These are phyloP conservation scores for Clostera curtula DNA, from an alignment of 2,888 invertebrate species.

Conservation along the genomic window DNA sequence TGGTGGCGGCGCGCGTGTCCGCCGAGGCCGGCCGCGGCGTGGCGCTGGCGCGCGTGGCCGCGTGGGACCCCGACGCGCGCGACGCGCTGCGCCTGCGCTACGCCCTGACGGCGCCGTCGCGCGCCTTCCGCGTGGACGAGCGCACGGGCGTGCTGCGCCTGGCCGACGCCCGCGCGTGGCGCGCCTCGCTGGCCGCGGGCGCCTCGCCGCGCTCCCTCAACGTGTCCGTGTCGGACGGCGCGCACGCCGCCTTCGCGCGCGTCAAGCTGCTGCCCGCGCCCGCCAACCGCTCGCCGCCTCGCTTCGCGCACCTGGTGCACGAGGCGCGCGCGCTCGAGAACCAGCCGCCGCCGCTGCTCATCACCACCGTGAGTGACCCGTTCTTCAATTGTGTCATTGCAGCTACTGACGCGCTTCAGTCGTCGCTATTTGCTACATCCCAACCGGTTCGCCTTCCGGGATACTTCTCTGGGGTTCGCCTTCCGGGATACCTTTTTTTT, in stretches of 20 bases:
- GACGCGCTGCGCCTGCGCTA: constrained; percentile 85
- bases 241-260: constrained; percentile 91
- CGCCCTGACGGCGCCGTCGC: constrained; percentile 74
- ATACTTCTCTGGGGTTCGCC: too few species aligned
- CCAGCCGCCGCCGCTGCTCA: constrained; percentile 81
- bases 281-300: constrained; percentile 85
- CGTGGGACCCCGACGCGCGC: constrained; percentile 89
- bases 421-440: too few species aligned
- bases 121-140: constrained; percentile 40
- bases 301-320: constrained; percentile 84
- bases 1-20: constrained; percentile 86
- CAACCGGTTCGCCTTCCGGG: too few species aligned
- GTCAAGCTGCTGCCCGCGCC: constrained; percentile 86
- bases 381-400: too few species aligned
- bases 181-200: constrained; percentile 78
- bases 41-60: constrained; percentile 90
- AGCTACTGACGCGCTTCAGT: too few species aligned
- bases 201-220: constrained; percentile 79
- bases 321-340: constrained; percentile 90
- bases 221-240: constrained; percentile 96
- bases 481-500: too few species aligned
- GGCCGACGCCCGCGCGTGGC: constrained; percentile 43
- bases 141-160: constrained; percentile 48
- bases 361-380: constrained; percentile 75
- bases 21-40: constrained; percentile 89